Percentiles rank a stretch among this genome's conserved stretches.
These are phyloP conservation scores for Cheilosia vulpina DNA, from an alignment of 2,888 invertebrate species.

Conservation along the genomic window DNA sequence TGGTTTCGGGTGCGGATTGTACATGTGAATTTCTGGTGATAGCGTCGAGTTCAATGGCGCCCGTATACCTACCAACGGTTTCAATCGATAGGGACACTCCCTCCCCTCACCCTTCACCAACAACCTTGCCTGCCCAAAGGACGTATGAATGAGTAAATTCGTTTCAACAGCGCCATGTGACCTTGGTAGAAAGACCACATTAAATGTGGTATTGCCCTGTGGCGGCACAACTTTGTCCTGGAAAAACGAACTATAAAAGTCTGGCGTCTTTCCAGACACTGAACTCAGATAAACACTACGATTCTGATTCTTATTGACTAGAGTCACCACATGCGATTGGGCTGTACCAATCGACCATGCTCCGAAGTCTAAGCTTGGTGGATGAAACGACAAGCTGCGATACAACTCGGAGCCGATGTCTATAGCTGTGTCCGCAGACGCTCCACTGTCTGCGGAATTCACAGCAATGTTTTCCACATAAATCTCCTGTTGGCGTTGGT, in stretches of 20 bases:
- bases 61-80: slow-evolving; percentile 95
- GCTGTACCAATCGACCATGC: slow-evolving; percentile 93
- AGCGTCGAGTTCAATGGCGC: slow-evolving; percentile 96
- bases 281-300: slow-evolving; percentile 95
- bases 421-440: slow-evolving; percentile 34
- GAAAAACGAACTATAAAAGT: slow-evolving; percentile 99
- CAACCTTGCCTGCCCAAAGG: slow-evolving; percentile 95
- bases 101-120: slow-evolving; percentile 93
- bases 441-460: slow-evolving; percentile 25
- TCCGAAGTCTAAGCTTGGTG: slow-evolving; percentile 85
- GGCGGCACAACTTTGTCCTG: slow-evolving; percentile 97
- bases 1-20: slow-evolving; percentile 95
- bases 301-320: slow-evolving; percentile 94
- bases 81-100: slow-evolving; percentile 95
- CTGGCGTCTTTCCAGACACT: slow-evolving; percentile 96
- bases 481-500: slow-evolving; percentile 62
- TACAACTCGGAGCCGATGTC: slow-evolving; percentile 77
- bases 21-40: slow-evolving; percentile 94
- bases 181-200: slow-evolving; percentile 97
- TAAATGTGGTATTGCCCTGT: slow-evolving; percentile 96
- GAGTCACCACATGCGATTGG: slow-evolving; percentile 92
- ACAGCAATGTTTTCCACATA: slow-evolving; percentile 51
- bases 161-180: slow-evolving; percentile 94
- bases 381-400: slow-evolving; percentile 83
- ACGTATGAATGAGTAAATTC: slow-evolving; percentile 96